Base-by-base conservation (phyloP, 53 echinoderm and acorn worm genomes). In the Crossaster papposus region DNA sequence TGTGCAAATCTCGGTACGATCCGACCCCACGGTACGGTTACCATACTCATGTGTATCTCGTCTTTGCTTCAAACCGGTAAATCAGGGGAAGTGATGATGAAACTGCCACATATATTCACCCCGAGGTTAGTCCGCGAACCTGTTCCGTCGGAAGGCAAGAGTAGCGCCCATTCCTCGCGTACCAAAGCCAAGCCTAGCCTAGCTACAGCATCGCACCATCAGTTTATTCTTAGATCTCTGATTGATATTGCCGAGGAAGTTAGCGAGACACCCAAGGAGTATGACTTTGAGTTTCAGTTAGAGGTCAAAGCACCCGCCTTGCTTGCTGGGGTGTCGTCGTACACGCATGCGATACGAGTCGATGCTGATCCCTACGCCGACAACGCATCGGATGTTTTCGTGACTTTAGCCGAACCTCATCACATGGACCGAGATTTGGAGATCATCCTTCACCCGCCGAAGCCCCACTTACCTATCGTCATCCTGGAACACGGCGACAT, bases 401-500 rank as follows among this genome's bases (percentile, higher is more conserved):
- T 99, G 32, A 99, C 95, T 12, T 80, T 99, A 77, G 99, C 99
- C 32, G 99, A 99, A 82, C 99, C 99, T 30, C 99, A 99, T 63
- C 80, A 79, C 35, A 96, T 96, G 96, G 96, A 96, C 81, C 81
- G 99, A 12, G 95, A 95, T 24, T 90, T 99, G 1, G 90, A 95
- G 86, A 93, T 99, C 70, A 81, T 90, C 2, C 82, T 99, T 62
- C 96, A 95, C 89, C 95, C 92, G 70, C 93, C 94, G 2, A 94
- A 93, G 32, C 96, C 95, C 18, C 96, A 96, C 58, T 86, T 93
- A 44, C 99, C 99, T 12, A 93, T 96, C 17, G 95, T 99, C 17
- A 96, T 99, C 32, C 91, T 99, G 14, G 99, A 99, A 74, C 99
- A 99, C 68, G 99, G 99, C 6, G 96, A 99, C 90, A 99, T 99